phyloP scores from a whole-genome alignment of 2,888 invertebrate genomes.

The Dasysyrphus tricinctus region DNA sequence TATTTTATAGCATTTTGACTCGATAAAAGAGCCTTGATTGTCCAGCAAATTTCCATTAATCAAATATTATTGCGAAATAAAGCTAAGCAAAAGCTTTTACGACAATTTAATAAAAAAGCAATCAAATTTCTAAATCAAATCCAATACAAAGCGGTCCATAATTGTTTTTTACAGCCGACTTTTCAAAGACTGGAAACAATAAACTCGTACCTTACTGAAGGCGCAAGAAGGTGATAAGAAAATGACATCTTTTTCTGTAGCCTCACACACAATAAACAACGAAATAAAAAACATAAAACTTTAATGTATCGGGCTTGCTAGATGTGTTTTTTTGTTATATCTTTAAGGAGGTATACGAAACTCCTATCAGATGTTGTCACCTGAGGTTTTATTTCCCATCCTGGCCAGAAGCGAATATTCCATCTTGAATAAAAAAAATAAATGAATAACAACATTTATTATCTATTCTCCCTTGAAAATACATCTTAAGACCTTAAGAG shows the following conservation, averaged over 20 bases:
- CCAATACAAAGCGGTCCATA: slow-evolving; percentile 46
- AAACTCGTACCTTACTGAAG: neutral
- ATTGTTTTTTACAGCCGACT: slow-evolving; percentile 39
- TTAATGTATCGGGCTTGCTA: neutral
- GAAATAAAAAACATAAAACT: slow-evolving; percentile 7
- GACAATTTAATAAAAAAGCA: slow-evolving; percentile 38
- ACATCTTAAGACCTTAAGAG: slow-evolving; percentile 66
- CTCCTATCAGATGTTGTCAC: neutral
- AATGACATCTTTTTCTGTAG: slow-evolving; percentile 6
- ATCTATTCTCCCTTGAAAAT: slow-evolving; percentile 30
- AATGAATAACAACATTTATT: slow-evolving; percentile 23
- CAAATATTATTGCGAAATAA: slow-evolving; percentile 49
- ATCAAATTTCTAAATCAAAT: slow-evolving; percentile 63
- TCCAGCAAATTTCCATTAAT: slow-evolving; percentile 21
- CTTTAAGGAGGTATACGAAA: neutral
- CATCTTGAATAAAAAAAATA: slow-evolving; percentile 24
- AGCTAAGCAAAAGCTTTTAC: slow-evolving; percentile 34
- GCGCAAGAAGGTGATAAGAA: slow-evolving; percentile 19
- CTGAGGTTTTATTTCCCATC: neutral
- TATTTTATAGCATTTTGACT: slow-evolving; percentile 25
- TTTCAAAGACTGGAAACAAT: neutral
- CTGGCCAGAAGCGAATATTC: neutral
- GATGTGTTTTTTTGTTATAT: slow-evolving; percentile 8
- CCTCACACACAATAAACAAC: slow-evolving; percentile 19
- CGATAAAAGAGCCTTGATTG: slow-evolving; percentile 14